Conservation (phyloP, 2,797 vertebrate genomes). For the Threskiornis aethiopicus region DNA sequence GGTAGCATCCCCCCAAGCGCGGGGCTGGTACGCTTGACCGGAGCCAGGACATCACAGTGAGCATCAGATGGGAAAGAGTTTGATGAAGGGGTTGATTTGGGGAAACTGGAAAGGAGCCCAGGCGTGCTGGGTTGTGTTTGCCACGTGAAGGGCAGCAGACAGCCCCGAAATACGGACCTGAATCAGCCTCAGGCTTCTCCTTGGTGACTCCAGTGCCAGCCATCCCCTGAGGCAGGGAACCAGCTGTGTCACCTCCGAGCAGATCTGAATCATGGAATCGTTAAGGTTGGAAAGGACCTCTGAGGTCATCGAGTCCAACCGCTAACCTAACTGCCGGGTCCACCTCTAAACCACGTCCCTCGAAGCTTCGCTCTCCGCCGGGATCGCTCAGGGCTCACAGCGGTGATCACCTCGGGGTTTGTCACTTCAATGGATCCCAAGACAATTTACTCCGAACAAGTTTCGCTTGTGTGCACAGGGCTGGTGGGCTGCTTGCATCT, state of each 20-base stretch:
- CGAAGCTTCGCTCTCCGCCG: too few relatives aligned
- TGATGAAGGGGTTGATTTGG: not conserved
- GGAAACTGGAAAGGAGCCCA: not conserved
- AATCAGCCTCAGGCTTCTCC: not conserved
- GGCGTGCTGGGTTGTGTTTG: not conserved
- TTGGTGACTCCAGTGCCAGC: not conserved
- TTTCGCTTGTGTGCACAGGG: not conserved
- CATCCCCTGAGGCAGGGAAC: not conserved
- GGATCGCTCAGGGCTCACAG: too few relatives aligned
- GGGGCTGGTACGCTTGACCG: accelerated
- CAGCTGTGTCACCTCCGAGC: accelerated
- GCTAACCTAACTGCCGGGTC: too few relatives aligned
- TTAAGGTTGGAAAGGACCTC: too few relatives aligned
- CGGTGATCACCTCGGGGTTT: not conserved
- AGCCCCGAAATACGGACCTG: not conserved
- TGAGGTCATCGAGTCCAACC: too few relatives aligned
- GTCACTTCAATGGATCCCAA: not conserved
- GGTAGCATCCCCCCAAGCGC: not conserved
- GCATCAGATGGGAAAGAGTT: not conserved
- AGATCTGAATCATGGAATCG: not conserved
- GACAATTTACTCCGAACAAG: not conserved
- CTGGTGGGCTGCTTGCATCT: not conserved
- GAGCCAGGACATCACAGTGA: not conserved
- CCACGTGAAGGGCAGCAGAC: not conserved
- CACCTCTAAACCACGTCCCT: too few relatives aligned